Evolutionary conservation across 2,888 invertebrate species (phyloP).

Genomic region (Sturmia bella): DNA sequence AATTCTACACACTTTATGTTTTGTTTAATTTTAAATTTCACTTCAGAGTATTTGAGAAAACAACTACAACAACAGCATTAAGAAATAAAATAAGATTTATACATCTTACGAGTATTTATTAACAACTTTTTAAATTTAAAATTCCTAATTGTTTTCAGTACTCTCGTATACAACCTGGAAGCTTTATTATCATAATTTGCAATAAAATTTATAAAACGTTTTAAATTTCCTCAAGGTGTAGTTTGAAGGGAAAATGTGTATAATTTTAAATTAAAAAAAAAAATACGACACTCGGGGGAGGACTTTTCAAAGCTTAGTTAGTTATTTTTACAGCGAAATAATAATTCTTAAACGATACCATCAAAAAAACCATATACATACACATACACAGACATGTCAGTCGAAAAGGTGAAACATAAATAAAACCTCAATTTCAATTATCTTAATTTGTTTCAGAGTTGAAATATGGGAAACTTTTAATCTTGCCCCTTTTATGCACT

Average conservation of each 20-base stretch:
- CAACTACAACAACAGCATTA: conserved; percentile 9
- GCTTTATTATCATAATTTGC: conserved; percentile 26
- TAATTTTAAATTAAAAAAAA: not conserved
- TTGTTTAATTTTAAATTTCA: conserved; percentile 18
- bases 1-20: conserved; percentile 32
- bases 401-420: no score
- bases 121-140: conserved; percentile 33
- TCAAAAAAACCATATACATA: no score
- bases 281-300: conserved; percentile 30
- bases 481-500: not conserved
- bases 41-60: conserved; percentile 13
- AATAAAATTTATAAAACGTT: conserved; percentile 18
- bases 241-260: conserved; percentile 10
- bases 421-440: no score
- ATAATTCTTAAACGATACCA: conserved; percentile 40
- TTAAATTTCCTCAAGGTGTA: conserved; percentile 48
- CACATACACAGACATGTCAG: no score
- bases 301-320: not conserved
- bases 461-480: no score
- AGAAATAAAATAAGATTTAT: conserved; percentile 48
- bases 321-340: conserved; percentile 24
- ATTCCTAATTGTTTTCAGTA: not conserved
- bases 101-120: conserved; percentile 25
- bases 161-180: not conserved
- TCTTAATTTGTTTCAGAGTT: no score